Base-by-base conservation (phyloP, 2,797 vertebrate species). In the Cuniculus paca region DNA sequence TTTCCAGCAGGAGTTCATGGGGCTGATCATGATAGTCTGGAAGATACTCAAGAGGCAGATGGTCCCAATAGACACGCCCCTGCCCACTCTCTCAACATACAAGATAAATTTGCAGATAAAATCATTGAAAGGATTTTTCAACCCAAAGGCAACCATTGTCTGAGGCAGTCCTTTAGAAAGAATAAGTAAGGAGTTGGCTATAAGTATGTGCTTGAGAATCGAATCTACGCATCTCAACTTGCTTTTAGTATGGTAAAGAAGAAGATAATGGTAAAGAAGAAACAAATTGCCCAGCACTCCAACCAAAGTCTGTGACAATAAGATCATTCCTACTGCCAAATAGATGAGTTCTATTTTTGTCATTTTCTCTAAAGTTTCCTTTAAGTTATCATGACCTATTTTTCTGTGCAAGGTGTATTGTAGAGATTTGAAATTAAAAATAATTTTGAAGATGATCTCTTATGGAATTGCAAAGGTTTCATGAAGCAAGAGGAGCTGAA, bases 21-120 rank as follows among this genome's bases (percentile, higher is more conserved):
- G 70, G 39, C 54, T 56, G 36, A 84, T 75, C 24, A 24, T 26
- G 58, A 79, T n/a, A 10, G 36, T 1, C 50, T 81, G 78, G 48
- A 87, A 91, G 60, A 90, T 20, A 58, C 70, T 94, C 82, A 87
- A 65, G 70, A 74, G 61, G n/a, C 81, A 92, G 34, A 24, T 45
- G 2, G 0, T 87, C 7, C 13, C 11, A 34, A 52, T 9, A 1
- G 70, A 90, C 45, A 79, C 2, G 16, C 19, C 24, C 3, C 86
- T 79, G 39, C 28, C n/a, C 45, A 91, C 24, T 14, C 75, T 84
- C 0, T 88, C 42, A 84, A 68, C 3, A 58, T 80, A 94, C 1
- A 94, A 77, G 9, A 68, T 50, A 17, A 80, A 12, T 61, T 19
- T 34, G 31, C 87, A 90, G 34, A 12, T 36, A 48, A 82, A 68